A percentile compares a stretch with the other conserved stretches of the same genome.
Evolutionary conservation across 1,140 invertebrate species (phyloP).

Genomic region (Wasmannia auropunctata): DNA sequence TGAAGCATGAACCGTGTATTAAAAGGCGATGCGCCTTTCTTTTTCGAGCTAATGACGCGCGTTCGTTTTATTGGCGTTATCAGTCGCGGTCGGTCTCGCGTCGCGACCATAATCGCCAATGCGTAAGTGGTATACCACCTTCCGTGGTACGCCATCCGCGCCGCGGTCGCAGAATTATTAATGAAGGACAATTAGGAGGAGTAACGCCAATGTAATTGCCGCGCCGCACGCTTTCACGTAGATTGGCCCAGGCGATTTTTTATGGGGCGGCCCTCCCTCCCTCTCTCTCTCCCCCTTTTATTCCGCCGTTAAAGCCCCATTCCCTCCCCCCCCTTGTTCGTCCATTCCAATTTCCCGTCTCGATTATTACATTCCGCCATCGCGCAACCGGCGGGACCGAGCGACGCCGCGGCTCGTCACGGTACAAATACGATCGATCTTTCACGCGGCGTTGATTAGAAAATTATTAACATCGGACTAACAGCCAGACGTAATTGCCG

Average conservation of each 20-base stretch:
- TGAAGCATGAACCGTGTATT: neutral
- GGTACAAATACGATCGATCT: constrained; percentile 59
- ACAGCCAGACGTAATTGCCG: constrained; percentile 45
- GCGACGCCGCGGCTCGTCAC: constrained; percentile 41
- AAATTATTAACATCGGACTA: constrained; percentile 59
- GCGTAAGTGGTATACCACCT: constrained; percentile 60
- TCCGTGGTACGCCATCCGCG: constrained; percentile 74
- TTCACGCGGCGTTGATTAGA: constrained; percentile 57
- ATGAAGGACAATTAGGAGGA: constrained; percentile 78
- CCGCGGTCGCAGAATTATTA: constrained; percentile 76
- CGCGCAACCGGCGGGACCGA: constrained; percentile 1
- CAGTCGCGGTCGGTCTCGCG: constrained; percentile 2
- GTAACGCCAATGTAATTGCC: constrained; percentile 76
- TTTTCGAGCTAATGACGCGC: constrained; percentile 27
- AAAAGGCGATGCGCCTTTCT: neutral
- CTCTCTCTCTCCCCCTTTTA: neutral
- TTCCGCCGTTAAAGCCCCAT: no score
- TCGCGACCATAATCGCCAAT: constrained; percentile 27
- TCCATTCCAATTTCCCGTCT: constrained; percentile 53
- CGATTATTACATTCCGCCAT: constrained; percentile 46
- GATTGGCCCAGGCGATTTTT: constrained; percentile 46
- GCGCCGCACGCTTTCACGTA: constrained; percentile 61
- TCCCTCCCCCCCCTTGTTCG: neutral
- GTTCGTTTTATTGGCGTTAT: constrained; percentile 33
- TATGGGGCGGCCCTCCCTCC: neutral